phyloP scores from a whole-genome alignment of 2,113 vertebrate species.

The Oenanthe melanoleuca region DNA sequence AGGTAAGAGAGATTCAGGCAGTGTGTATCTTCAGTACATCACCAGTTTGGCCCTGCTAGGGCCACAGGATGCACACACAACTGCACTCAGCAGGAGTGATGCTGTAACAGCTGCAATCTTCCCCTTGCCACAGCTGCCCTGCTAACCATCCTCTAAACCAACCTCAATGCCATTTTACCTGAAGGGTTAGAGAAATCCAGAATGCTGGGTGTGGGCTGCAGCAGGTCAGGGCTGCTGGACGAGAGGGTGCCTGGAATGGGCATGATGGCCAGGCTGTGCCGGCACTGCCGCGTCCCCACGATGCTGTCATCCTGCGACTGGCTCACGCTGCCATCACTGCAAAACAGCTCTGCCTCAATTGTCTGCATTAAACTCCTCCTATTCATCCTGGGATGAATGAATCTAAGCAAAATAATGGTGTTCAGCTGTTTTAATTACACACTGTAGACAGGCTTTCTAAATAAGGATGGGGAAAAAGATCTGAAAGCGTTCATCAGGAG shows the following conservation, averaged over 20 bases:
- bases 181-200: constrained; percentile 93
- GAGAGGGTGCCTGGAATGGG: constrained; percentile 92
- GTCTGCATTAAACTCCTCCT: background rate
- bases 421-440: background rate
- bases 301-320: constrained; percentile 98
- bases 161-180: constrained; percentile 73
- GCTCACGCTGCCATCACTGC: constrained; percentile 88
- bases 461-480: background rate
- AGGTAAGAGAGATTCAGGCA: background rate
- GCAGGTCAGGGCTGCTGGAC: constrained; percentile 92
- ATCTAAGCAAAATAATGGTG: background rate
- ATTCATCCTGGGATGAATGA: background rate
- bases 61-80: background rate
- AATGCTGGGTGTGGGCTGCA: constrained; percentile 89
- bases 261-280: constrained; percentile 96
- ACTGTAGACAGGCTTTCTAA: background rate
- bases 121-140: background rate
- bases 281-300: constrained; percentile 92
- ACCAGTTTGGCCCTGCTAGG: background rate
- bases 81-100: fast-evolving
- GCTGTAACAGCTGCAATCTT: fast-evolving
- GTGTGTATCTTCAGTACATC: background rate
- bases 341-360: background rate
- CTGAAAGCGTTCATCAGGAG: fast-evolving
- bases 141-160: background rate